Evolutionary conservation across 2,113 vertebrate species (phyloP).

Genomic region (Pelmatolapia mariae): DNA sequence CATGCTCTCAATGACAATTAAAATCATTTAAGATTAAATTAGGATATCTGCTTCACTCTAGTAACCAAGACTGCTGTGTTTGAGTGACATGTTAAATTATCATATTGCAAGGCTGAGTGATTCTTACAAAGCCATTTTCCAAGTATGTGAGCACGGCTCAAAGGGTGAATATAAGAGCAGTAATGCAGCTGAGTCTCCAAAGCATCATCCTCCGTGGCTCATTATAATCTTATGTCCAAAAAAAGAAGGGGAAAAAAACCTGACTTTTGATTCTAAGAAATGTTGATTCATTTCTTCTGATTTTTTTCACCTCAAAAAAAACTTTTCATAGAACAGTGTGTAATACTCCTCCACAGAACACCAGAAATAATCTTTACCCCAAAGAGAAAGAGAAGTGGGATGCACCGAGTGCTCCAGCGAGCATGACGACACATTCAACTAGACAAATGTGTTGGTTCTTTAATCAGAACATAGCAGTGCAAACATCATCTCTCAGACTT

Average conservation of each 20-base stretch:
- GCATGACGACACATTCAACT: neutral
- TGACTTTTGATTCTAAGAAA: neutral
- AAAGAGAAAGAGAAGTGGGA: neutral
- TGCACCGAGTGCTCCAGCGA: rapidly evolving
- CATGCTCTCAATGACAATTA: neutral
- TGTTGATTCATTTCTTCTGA: neutral
- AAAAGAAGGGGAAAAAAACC: neutral
- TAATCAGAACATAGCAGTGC: neutral
- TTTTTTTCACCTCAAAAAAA: rapidly evolving
- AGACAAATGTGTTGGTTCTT: neutral
- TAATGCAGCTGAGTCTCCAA: rapidly evolving
- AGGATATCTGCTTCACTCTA: neutral
- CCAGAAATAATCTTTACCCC: neutral
- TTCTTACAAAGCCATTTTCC: neutral
- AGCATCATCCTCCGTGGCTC: rapidly evolving
- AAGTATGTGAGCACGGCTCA: neutral
- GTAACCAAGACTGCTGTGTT: neutral
- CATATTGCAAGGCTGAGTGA: neutral
- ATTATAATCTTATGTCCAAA: neutral
- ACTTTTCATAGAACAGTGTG: neutral
- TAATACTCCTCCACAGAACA: neutral
- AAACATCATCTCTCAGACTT: neutral
- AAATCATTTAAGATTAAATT: neutral
- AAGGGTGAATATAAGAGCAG: neutral
- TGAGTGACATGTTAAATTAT: rapidly evolving